Evolutionary conservation across 2,888 invertebrate genomes (phyloP), one percentile per base, ranked within the genome.

Genomic region (Ormyrus pomaceus): DNA sequence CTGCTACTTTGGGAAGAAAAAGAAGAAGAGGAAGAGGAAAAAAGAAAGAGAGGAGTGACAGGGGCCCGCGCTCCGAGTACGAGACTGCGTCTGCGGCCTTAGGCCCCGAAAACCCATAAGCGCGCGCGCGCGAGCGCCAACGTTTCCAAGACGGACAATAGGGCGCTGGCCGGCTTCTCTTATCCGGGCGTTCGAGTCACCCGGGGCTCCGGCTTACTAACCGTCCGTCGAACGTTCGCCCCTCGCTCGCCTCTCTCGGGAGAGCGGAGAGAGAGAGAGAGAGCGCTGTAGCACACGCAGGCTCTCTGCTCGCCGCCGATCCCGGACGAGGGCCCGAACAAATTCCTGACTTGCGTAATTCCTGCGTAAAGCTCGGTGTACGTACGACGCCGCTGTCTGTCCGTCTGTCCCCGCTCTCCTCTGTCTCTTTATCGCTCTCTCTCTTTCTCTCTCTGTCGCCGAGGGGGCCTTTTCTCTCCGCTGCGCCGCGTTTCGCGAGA

Each of bases 111-210:
- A 34, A 68, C 51, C 72, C 58, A 53, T 66, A 51, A 50, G 59
- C 55, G 7, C 2, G 34, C 50, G 46, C 61, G 13, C 19, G 45
- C 19, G 19, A 72, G 55, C 10, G 11, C 64, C 85, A 80, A 90
- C 89, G 89, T 90, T 90, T 89, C 89, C 85, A 79, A 88, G 88
- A 89, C 87, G 86, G 87, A 83, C 85, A 85, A 86, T 86, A 87
- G 86, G 86, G 86, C 87, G 87, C 87, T 88, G 88, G 86, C 85
- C 85, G 83, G 79, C 86, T 85, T 88, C 89, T 89, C 89, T 88
- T 89, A 88, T 81, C 87, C 90, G 82, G 86, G 88, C 90, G 89
- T 89, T 90, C 88, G 87, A 89, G 88, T 90, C 90, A 87, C 89
- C 85, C 77, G 64, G 76, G 68, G 61, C 70, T 46, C 65, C 75